Conservation (phyloP, 2,888 invertebrate species). For the Drosophila lacicola region DNA sequence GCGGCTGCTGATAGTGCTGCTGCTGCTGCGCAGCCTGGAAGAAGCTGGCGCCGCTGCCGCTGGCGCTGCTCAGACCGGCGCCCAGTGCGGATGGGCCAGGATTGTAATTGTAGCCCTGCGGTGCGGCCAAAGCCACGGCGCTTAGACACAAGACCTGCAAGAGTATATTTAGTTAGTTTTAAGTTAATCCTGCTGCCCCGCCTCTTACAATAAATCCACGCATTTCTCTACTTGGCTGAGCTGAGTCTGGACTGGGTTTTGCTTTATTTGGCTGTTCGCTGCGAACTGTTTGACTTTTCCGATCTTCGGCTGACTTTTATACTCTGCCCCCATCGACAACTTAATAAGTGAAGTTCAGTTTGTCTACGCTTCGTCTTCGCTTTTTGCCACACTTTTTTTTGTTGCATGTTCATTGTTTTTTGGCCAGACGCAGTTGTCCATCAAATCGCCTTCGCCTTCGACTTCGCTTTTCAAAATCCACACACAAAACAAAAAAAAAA, state of each 20-base stretch:
- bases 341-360: constrained; percentile 72
- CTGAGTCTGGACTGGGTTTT: constrained; percentile 52
- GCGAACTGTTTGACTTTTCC: constrained; percentile 76
- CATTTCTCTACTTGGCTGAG: constrained; percentile 81
- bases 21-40: constrained; percentile 46
- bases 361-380: neutral
- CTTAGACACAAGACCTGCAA: constrained; percentile 81
- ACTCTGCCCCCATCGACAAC: constrained; percentile 56
- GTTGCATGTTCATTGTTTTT: constrained; percentile 77
- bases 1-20: constrained; percentile 37
- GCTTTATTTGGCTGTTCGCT: constrained; percentile 60
- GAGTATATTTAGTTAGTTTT: neutral
- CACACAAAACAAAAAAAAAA: too few species aligned
- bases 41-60: constrained; percentile 46
- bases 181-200: constrained; percentile 13
- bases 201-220: constrained; percentile 84
- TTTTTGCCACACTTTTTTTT: constrained; percentile 18
- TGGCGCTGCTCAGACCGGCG: constrained; percentile 44
- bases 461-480: constrained; percentile 51
- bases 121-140: constrained; percentile 80
- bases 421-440: constrained; percentile 49
- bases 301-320: constrained; percentile 72
- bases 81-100: constrained; percentile 59
- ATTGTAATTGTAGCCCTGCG: constrained; percentile 84
- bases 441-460: constrained; percentile 25